Evolutionary conservation across 2,888 invertebrate species (phyloP).

Genomic region (Patella caerulea): DNA sequence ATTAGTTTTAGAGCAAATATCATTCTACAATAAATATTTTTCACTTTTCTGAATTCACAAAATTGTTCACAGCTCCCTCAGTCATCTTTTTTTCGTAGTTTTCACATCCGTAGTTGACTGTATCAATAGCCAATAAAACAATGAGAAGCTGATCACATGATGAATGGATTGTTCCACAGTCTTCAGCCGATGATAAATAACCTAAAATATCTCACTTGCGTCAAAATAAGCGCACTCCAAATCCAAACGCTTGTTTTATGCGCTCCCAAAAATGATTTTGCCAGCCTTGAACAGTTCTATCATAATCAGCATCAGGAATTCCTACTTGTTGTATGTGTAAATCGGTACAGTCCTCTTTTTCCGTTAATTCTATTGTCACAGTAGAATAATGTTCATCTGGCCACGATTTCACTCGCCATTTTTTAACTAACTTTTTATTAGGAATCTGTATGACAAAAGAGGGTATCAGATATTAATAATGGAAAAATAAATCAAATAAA

Average conservation of each 20-base stretch:
- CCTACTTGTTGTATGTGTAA: slow-evolving; percentile 86
- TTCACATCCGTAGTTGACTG: no score
- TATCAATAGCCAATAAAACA: no score
- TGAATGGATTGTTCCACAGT: no score
- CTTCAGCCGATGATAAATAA: no score
- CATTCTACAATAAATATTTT: no score
- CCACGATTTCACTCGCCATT: slow-evolving; percentile 96
- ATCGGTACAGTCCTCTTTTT: slow-evolving; percentile 90
- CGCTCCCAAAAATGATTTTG: slow-evolving; percentile 91
- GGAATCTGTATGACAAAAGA: slow-evolving; percentile 75
- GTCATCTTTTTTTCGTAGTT: no score
- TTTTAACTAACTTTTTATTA: slow-evolving; percentile 86
- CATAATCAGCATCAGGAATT: slow-evolving; percentile 84
- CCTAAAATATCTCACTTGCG: not conserved
- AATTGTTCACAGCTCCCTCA: no score
- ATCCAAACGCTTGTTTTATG: slow-evolving; percentile 93
- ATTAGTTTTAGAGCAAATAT: no score
- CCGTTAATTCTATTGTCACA: slow-evolving; percentile 87
- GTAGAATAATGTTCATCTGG: slow-evolving; percentile 91
- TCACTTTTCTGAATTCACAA: no score
- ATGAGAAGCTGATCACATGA: no score
- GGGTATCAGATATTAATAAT: slow-evolving; percentile 10
- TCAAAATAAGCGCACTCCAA: slow-evolving; percentile 76
- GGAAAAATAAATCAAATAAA: not conserved
- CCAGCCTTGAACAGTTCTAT: slow-evolving; percentile 87